These are phyloP conservation scores for Rhopalosiphum maidis DNA, from an alignment of 1,140 invertebrate genomes.

Conservation along the genomic window DNA sequence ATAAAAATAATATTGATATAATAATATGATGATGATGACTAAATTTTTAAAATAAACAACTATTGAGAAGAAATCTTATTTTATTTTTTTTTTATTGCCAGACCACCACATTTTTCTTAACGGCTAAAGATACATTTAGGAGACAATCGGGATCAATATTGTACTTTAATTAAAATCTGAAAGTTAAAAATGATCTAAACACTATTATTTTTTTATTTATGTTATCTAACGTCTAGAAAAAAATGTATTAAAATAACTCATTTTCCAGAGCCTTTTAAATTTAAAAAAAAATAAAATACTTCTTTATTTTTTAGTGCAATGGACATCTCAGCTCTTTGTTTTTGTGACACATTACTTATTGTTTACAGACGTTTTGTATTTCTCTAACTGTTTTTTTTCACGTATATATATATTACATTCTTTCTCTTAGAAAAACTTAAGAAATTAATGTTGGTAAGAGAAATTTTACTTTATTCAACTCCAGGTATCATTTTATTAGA, in stretches of 20 bases:
- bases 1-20: not conserved
- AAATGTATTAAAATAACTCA: not conserved
- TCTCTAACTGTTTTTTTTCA: not conserved
- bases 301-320: not conserved
- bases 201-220: not conserved
- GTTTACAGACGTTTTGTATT: not conserved
- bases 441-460: not conserved
- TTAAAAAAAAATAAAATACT: not conserved
- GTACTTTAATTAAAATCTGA: not conserved
- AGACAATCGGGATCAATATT: too few species aligned
- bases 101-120: too few species aligned
- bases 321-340: constrained; percentile 3
- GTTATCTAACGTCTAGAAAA: not conserved
- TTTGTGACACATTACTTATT: not conserved
- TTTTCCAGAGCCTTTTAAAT: not conserved
- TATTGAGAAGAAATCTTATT: not conserved
- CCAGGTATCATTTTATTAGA: not conserved
- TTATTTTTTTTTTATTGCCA: not conserved
- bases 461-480: not conserved
- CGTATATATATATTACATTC: not conserved
- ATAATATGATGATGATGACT: not conserved
- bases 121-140: too few species aligned
- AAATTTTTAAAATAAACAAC: not conserved
- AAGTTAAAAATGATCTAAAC: not conserved
- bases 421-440: not conserved